These are phyloP conservation scores for Cavia aperea DNA, from an alignment of 2,113 vertebrate genomes.

Conservation along the genomic window DNA sequence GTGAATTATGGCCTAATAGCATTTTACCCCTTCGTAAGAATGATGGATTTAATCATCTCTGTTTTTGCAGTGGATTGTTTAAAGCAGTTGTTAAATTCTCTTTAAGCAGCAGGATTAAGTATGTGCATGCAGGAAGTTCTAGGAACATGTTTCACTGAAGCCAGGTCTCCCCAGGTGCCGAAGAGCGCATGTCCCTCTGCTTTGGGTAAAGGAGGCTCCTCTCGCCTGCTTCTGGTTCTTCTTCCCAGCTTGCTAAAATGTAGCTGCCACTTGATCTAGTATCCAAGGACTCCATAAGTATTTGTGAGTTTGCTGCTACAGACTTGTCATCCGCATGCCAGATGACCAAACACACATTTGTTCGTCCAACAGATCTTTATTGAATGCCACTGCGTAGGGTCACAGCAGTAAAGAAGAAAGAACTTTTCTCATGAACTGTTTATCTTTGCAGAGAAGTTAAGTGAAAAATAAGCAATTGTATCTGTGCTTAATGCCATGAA, in stretches of 20 bases:
- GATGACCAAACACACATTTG: not conserved
- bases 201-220: not conserved
- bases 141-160: not conserved
- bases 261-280: not conserved
- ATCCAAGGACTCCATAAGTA: not conserved
- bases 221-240: not conserved
- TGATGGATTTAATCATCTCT: conserved; percentile 43
- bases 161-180: not conserved
- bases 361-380: not conserved
- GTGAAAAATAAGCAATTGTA: not conserved
- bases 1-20: conserved; percentile 45
- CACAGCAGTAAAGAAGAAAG: not conserved
- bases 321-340: not conserved
- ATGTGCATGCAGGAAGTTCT: not conserved
- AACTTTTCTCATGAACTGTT: not conserved
- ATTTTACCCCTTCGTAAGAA: conserved; percentile 27
- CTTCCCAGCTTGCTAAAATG: not conserved
- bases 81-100: conserved; percentile 46
- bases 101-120: conserved; percentile 15
- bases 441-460: not conserved
- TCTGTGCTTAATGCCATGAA: not conserved
- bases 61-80: conserved; percentile 37
- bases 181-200: not conserved
- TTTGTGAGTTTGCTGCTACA: not conserved
- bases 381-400: not conserved